Base-by-base conservation (phyloP, 1,140 invertebrate genomes). In the Linepithema humile region DNA sequence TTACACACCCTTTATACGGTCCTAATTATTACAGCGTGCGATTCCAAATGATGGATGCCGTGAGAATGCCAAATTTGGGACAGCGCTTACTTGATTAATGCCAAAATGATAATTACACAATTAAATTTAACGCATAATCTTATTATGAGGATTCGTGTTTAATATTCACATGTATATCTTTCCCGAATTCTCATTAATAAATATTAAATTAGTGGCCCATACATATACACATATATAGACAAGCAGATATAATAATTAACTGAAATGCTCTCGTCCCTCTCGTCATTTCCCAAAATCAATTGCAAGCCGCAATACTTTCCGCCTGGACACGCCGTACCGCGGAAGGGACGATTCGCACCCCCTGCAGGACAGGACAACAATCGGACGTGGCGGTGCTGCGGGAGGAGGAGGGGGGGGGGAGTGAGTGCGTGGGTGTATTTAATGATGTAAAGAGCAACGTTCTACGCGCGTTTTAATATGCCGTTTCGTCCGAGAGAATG, bases 391-490 rank as follows among this genome's bases (percentile, higher is more conserved):
- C 64, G 43, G n/a, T n/a, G n/a, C n/a, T n/a, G n/a, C n/a, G 80
- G n/a, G 6, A 17, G 23, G 62, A 29, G 43, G 70, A 20, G 69
- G 55, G 45, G 50, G 60, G 50, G 38, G 50, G 48, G 53, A 45
- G 29, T 4, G 57, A 7, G 35, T 15, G 55, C 69, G 65, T 65
- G 59, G 82, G 74, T 86, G 88, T 90, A 87, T 90, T 90, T 90
- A 90, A 88, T 77, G 85, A 72, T 75, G 60, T 82, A 78, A 60
- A 74, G 80, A 90, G 89, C 80, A 90, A 65, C 85, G 90, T 90
- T 90, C 89, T 87, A 78, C 78, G 73, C 85, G 60, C 64, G 89
- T 77, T 89, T 90, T 90, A 90, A 90, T 90, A 90, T 90, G 73
- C 80, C 83, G 74, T 90, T 88, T 85, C 88, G 29, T 84, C 83